Evolutionary conservation across 2,797 vertebrate species (phyloP), one percentile per base, ranked within the genome.

Genomic region (Coendou prehensilis): DNA sequence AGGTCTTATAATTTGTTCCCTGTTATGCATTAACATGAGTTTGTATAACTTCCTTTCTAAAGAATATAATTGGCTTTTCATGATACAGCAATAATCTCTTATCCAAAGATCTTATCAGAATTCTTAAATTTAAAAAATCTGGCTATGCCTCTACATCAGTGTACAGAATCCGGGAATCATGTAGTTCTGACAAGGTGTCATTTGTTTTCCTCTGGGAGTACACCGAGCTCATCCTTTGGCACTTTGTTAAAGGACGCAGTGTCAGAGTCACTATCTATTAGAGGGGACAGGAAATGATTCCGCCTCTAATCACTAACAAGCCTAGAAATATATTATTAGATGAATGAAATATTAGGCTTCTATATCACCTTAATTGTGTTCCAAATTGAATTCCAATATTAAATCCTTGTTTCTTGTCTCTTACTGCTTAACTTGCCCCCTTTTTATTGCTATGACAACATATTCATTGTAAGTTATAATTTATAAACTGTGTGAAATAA

Each of bases 171-270:
- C 81, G 92, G n/a, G 61, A 93, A 50, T 67, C 69, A 2, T 41
- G 57, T 56, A 80, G 20, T 59, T 93, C 73, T 71, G 89, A 92
- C 87, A 87, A 73, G 57, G 26, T 80, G 56, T 93, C 52, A 97
- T 96, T 95, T 95, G 69, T 87, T 96, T 89, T 83, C 81, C 45
- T 80, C 73, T 54, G 89, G 50, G 57, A 87, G 30, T 56, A 33
- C 64, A 57, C 41, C 20, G 67, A 95, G 75, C 33, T 93, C 20
- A 79, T 95, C 71, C 61, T 67, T 71, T 76, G 81, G 87, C 76
- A 75, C 87, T 93, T 91, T 79, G 78, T 79, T 96, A 96, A 97
- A 97, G 93, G 94, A 96, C 91, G 97, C 52, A 33, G 47, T 96
- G 86, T 96, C 94, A 92, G 75, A 94, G 56, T 84, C 95, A 59